Conservation (phyloP, 2,888 invertebrate species). For the Spilosoma lubricipeda region DNA sequence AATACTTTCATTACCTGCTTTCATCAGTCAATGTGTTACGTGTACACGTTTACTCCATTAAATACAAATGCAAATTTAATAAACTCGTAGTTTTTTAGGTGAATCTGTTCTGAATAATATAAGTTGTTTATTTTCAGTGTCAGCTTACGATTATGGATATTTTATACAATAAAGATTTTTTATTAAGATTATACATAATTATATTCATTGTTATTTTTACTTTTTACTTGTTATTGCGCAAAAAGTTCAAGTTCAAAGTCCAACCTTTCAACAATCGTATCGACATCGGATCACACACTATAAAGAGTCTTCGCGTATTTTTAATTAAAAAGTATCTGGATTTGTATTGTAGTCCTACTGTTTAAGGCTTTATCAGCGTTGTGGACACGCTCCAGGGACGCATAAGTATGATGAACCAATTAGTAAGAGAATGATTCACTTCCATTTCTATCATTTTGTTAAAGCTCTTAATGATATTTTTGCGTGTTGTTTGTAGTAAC, state of each 20-base stretch:
- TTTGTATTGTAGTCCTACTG: constrained; percentile 29
- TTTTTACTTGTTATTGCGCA: too few relatives aligned
- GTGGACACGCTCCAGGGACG: constrained; percentile 9
- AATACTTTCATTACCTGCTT: neutral
- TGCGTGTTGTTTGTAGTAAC: constrained; percentile 24
- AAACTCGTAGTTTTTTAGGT: too few relatives aligned
- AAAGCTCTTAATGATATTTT: constrained; percentile 31
- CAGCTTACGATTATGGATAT: too few relatives aligned
- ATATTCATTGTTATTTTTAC: too few relatives aligned
- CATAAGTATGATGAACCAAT: constrained; percentile 22
- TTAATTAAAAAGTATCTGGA: constrained; percentile 33
- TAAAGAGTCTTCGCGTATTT: constrained; percentile 17
- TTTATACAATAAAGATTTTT: too few relatives aligned
- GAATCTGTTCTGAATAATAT: too few relatives aligned
- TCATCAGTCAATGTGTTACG: neutral
- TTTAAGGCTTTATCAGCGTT: constrained; percentile 10
- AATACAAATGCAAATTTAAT: too few relatives aligned
- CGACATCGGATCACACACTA: constrained; percentile 5
- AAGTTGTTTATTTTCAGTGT: too few relatives aligned
- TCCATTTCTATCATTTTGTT: neutral
- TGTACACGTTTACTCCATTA: too few relatives aligned
- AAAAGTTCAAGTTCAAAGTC: too few relatives aligned
- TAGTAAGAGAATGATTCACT: constrained; percentile 10
- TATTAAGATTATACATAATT: too few relatives aligned
- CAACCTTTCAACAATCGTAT: neutral